These are phyloP conservation scores for Crematogaster levior DNA, from an alignment of 2,888 invertebrate genomes.

Conservation along the genomic window DNA sequence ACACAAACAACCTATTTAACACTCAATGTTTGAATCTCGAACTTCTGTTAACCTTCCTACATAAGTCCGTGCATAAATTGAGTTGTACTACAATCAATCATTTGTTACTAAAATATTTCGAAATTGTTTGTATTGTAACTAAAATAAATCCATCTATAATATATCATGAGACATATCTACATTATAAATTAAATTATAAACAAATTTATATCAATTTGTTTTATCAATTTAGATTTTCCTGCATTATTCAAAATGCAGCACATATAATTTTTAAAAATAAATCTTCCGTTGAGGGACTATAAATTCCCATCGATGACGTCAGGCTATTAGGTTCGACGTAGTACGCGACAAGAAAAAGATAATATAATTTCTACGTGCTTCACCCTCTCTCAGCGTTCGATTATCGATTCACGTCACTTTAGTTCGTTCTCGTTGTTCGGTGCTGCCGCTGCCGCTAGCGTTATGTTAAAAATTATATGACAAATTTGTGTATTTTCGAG, in stretches of 20 bases:
- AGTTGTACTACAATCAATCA: background rate
- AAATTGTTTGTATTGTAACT: background rate
- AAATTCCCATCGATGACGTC: constrained; percentile 73
- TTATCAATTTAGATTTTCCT: background rate
- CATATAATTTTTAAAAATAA: constrained; percentile 40
- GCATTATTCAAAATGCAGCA: constrained; percentile 29
- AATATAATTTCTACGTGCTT: constrained; percentile 74
- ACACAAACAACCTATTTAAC: constrained; percentile 21
- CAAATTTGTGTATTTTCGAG: constrained; percentile 68
- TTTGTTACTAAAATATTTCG: background rate
- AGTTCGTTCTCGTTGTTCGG: constrained; percentile 62
- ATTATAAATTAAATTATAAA: background rate
- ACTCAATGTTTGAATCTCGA: background rate
- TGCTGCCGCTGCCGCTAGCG: constrained; percentile 52
- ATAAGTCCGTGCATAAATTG: background rate
- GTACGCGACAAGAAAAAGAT: constrained; percentile 74
- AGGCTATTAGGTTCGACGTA: constrained; percentile 72
- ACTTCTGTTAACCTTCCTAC: background rate
- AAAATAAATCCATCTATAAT: background rate
- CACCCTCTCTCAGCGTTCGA: constrained; percentile 69
- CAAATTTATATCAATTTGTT: constrained; percentile 4
- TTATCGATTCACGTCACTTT: constrained; percentile 74
- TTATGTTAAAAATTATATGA: constrained; percentile 69
- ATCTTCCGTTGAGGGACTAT: constrained; percentile 58
- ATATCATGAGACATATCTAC: background rate